Percentiles rank a stretch among this genome's conserved stretches.
phyloP scores from a whole-genome alignment of 2,113 vertebrate genomes.

The Chionomys nivalis region DNA sequence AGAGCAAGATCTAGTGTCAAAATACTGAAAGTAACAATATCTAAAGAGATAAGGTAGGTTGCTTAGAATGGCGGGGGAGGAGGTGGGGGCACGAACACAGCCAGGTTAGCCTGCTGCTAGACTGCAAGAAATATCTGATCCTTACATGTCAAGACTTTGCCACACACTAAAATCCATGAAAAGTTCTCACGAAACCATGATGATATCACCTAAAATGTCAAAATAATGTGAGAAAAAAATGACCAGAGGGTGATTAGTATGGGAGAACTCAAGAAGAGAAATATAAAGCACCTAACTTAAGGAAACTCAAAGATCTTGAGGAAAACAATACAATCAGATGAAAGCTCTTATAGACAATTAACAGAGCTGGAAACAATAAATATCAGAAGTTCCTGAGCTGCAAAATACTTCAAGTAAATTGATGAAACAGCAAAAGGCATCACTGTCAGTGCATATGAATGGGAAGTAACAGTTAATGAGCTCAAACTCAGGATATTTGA shows the following conservation, averaged over 20 bases:
- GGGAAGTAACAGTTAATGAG: background rate
- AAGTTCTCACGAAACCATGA: background rate
- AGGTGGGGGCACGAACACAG: background rate
- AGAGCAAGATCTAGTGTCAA: background rate
- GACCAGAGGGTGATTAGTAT: background rate
- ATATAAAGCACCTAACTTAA: too few relatives aligned
- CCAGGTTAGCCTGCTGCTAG: background rate
- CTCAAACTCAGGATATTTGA: background rate
- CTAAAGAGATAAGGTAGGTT: background rate
- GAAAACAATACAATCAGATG: background rate
- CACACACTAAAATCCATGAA: background rate
- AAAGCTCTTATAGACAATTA: background rate
- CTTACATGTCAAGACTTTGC: background rate
- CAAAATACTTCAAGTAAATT: background rate
- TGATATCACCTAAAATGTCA: background rate
- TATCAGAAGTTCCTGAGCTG: background rate
- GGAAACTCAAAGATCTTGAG: background rate
- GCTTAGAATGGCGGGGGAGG: background rate
- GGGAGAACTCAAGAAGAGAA: too few relatives aligned
- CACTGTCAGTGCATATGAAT: background rate
- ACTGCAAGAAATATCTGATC: background rate
- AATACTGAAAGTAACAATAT: background rate
- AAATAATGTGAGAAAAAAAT: background rate
- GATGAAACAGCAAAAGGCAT: too few relatives aligned
- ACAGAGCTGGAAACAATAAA: background rate